Conservation (phyloP, 2,797 vertebrate species). For the Chelon labrosus region DNA sequence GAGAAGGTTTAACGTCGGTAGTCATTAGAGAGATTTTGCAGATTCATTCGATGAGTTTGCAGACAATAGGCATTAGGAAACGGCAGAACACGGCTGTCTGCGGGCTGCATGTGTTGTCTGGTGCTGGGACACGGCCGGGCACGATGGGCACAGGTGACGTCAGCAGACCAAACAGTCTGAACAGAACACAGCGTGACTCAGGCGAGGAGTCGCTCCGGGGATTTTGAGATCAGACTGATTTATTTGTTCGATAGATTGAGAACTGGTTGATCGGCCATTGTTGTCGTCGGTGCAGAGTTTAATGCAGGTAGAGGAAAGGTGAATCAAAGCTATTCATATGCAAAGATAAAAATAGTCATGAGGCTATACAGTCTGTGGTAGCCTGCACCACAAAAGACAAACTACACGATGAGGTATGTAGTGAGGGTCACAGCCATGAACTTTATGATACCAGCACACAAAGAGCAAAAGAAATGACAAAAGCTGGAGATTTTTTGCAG, state of each 20-base stretch:
- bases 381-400: no score
- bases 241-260: neutral
- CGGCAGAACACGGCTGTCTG: conserved; percentile 31
- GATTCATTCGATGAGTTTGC: conserved; percentile 9
- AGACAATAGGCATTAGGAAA: conserved; percentile 41
- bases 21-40: conserved; percentile 28
- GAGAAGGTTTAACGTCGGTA: conserved; percentile 18
- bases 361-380: no score
- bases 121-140: conserved; percentile 25
- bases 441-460: no score
- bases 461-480: neutral
- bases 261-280: no score
- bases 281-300: no score
- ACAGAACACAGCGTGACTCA: conserved; percentile 32
- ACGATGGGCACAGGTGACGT: conserved; percentile 50
- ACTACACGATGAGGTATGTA: neutral
- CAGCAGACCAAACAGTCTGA: conserved; percentile 28
- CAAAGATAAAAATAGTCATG: no score
- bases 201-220: neutral
- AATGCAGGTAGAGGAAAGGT: no score
- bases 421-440: neutral
- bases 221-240: conserved; percentile 1
- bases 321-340: no score
- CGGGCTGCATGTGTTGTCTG: conserved; percentile 38
- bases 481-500: neutral